Conservation (phyloP, 2,888 invertebrate genomes). For the Aporophyla lueneburgensis region DNA sequence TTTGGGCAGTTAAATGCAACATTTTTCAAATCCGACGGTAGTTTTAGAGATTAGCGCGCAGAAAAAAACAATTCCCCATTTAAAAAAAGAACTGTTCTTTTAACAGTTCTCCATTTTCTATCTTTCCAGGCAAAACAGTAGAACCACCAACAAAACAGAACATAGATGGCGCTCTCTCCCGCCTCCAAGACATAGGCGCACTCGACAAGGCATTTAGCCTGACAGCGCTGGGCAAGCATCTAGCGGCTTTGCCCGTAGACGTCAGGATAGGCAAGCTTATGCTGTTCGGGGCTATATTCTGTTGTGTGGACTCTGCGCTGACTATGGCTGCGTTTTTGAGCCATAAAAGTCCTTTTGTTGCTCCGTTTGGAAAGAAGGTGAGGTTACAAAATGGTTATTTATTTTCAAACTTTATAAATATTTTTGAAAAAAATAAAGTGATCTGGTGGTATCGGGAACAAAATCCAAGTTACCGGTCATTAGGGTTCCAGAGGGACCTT, state of each 20-base stretch:
- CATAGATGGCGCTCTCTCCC: conserved; percentile 92
- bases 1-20: too few species aligned
- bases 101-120: too few species aligned
- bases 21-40: too few species aligned
- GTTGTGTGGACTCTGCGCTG: conserved; percentile 97
- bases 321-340: conserved; percentile 97
- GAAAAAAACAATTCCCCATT: too few species aligned
- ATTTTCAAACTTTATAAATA: too few species aligned
- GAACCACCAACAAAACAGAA: conserved; percentile 94
- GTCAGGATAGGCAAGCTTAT: conserved; percentile 98
- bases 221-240: conserved; percentile 96
- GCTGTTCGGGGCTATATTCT: conserved; percentile 97
- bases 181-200: conserved; percentile 95
- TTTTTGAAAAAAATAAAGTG: too few species aligned
- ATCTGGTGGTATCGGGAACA: too few species aligned
- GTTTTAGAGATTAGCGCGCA: too few species aligned
- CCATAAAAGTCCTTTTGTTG: conserved; percentile 94
- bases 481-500: too few species aligned
- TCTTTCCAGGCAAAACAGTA: conserved; percentile 91
- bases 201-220: conserved; percentile 94
- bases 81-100: too few species aligned
- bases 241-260: conserved; percentile 97
- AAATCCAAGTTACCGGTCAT: too few species aligned
- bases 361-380: conserved; percentile 93
- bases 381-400: neutral